phyloP scores from a whole-genome alignment of 2,888 invertebrate genomes.

The Harpalus rubripes region DNA sequence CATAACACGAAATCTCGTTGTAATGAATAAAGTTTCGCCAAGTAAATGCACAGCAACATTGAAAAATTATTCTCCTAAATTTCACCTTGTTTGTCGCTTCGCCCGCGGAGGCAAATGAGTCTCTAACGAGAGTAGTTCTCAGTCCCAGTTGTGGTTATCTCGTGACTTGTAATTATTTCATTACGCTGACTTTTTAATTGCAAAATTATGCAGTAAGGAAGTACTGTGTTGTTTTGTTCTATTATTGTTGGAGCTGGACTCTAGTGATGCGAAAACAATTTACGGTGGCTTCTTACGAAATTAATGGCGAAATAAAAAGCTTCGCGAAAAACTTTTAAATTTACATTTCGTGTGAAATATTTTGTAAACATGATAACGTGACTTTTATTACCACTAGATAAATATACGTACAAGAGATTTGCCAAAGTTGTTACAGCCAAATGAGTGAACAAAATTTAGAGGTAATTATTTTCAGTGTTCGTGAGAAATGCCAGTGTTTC shows the following conservation, averaged over 20 bases:
- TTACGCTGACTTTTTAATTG: constrained; percentile 45
- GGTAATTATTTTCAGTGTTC: too few relatives aligned
- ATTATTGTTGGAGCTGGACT: background rate
- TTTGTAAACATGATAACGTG: background rate
- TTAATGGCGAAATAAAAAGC: constrained; percentile 16
- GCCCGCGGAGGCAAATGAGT: constrained; percentile 40
- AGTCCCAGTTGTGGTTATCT: constrained; percentile 35
- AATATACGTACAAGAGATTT: too few relatives aligned
- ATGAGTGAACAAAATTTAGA: too few relatives aligned
- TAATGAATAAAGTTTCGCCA: constrained; percentile 63
- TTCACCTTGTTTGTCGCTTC: constrained; percentile 35
- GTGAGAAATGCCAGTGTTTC: too few relatives aligned
- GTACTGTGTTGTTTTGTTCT: constrained; percentile 40
- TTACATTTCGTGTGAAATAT: constrained; percentile 5
- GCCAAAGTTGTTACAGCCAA: too few relatives aligned
- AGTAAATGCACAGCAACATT: constrained; percentile 39
- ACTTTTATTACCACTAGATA: background rate
- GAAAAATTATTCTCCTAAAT: constrained; percentile 60
- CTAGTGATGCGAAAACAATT: constrained; percentile 49
- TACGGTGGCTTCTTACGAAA: background rate
- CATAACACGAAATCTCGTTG: constrained; percentile 60
- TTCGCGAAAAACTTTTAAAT: background rate
- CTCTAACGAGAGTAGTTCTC: constrained; percentile 56
- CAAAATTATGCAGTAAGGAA: constrained; percentile 42
- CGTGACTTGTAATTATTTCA: constrained; percentile 56